Base-by-base conservation (phyloP, 2,113 vertebrate genomes). In the Zosterops hypoxanthus region DNA sequence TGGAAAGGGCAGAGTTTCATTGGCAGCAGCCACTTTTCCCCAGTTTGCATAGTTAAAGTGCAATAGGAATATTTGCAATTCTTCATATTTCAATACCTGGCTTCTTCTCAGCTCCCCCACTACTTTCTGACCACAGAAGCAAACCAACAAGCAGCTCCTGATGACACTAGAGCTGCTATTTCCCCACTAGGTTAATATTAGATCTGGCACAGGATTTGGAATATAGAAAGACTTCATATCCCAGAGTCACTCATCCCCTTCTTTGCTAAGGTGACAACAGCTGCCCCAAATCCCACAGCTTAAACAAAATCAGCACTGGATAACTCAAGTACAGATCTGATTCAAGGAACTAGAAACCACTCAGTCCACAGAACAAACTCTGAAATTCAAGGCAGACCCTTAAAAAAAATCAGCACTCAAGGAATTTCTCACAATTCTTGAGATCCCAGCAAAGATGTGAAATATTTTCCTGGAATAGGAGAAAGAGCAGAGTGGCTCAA, bases 391-490 rank as follows among this genome's bases (percentile, higher is more conserved):
- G 42, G 47, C 66, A 84, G 77, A 60, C 6, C 33, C 42, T 69
- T 34, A 73, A 55, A 65, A 82, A 77, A 24, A 24, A 49, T 0
- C 2, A 72, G 46, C 55, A 70, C 50, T 88, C 55, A 33, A 80
- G 44, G 52, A 86, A 95, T 81, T 95, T 94, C 94, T 88, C 94
- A 86, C 61, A 86, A 50, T 86, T 92, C 64, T 73, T 69, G 64
- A 83, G 52, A 70, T 90, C 39, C 64, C 13, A 3, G 47, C 50
- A 77, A 75, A 88, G 71, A 86, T 28, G 61, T 50, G 22, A 90
- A 94, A 19, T 47, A 80, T 44, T 83, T 81, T 64, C 79, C 69
- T 75, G 34, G 69, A 90, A 96, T 3, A 94, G 33, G 69, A 93
- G 49, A 56, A 87, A 72, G 28, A 87, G 21, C 44, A 76, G 61